Evolutionary conservation across 2,888 invertebrate species (phyloP), one percentile per base, ranked within the genome.

Genomic region (Caenorhabditis japonica): DNA sequence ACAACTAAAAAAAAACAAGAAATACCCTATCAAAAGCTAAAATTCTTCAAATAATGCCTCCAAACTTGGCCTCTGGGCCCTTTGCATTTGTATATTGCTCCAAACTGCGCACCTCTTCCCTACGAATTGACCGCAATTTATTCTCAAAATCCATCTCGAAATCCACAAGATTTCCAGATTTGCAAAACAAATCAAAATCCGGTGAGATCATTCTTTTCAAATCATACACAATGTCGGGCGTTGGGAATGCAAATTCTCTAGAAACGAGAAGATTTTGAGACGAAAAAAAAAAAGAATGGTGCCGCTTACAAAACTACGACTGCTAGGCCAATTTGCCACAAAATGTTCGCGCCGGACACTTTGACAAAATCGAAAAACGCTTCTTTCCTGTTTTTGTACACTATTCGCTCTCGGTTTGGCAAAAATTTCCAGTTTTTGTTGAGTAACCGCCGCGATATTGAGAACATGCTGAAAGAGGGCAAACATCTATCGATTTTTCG

Each of bases 171-270:
- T 78, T 71, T 34, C 78, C 77, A 33, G 59, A 51, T 52, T 77
- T 68, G 53, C 79, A 76, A 44, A 62, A 82, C 27, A 78, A 43
- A 46, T 78, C 79, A 44, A 82, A 82, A 58, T 82, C 82, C n/a
- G 82, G 82, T 4, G 82, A 82, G 21, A 79, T 77, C 61, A 76
- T 23, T 33, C 72, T 47, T 49, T 80, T 80, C 30, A 80, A 21
- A 59, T 82, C 82, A 58, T 79, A 77, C n/a, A 82, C 75, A 43
- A 82, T 77, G 38, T 82, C 82, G 7, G 82, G 80, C 25, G 80
- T 80, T 8, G 82, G 82, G 55, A 80, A 80, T n/a, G 75, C 82
- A 49, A 82, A 80, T 61, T 82, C 82, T 53, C 82, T 82, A 53
- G 59, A 81, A 72, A 17, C 1, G 33, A 52, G 7, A n/a, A 23